Conservation (phyloP, 2,797 vertebrate genomes). For the Caiman crocodilus region DNA sequence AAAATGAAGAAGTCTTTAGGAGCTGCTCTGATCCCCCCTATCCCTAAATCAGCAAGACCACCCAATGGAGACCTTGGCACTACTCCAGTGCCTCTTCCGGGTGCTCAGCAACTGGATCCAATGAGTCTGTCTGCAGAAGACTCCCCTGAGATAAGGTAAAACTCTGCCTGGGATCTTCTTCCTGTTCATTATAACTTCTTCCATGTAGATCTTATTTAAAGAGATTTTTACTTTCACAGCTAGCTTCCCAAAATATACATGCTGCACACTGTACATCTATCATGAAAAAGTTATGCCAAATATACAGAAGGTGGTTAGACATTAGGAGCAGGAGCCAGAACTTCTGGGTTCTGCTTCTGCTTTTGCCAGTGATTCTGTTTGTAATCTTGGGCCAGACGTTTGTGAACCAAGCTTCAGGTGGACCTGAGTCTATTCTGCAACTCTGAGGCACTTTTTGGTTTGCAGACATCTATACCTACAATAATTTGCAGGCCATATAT, state of each 20-base stretch:
- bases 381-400: neutral
- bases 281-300: neutral
- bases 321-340: neutral
- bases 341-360: neutral
- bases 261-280: neutral
- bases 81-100: neutral
- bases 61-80: neutral
- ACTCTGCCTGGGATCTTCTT: neutral
- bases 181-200: fast-evolving
- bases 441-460: neutral
- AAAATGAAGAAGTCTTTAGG: slow-evolving; percentile 34
- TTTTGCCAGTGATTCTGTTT: neutral
- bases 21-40: slow-evolving; percentile 39
- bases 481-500: neutral
- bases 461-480: neutral
- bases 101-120: neutral
- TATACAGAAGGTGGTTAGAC: fast-evolving
- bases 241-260: neutral
- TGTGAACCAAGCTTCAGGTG: neutral
- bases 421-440: neutral
- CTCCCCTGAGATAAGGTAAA: slow-evolving; percentile 35
- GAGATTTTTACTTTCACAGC: neutral
- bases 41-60: neutral
- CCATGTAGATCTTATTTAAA: fast-evolving
- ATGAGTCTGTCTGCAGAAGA: neutral